Base-by-base conservation (phyloP, 2,113 vertebrate genomes). In the Spermophilus dauricus region DNA sequence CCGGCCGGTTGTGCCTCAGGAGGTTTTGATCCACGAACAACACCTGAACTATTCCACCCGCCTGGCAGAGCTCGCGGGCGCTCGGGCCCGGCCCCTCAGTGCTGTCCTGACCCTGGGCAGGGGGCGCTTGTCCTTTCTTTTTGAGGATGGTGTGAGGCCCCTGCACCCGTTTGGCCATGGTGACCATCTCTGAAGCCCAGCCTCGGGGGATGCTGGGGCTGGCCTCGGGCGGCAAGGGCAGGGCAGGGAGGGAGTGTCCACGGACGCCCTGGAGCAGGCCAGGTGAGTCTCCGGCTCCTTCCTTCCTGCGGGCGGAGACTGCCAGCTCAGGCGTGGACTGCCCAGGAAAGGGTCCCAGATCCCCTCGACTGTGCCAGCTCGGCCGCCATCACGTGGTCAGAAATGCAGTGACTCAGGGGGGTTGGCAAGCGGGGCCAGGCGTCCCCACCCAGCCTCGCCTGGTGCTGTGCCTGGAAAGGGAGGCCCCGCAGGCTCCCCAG, bases 11-110 rank as follows among this genome's bases (percentile, higher is more conserved):
- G 7, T 32, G 37, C 14, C 37, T 48, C 18, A 53, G 11, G n/a
- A 8, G 70, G 80, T 75, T 39, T 89, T 67, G 10, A 12, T 28
- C 4, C 73, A 4, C 63, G 89, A 91, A 58, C 58, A 45, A 53
- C 63, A 24, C 56, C 37, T 82, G 9, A 91, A 65, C 3, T 69
- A 82, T 77, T 51, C 77, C 96, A 53, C 65, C 93, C 86, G 8
- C 76, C 76, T 1, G 0, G 63, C 80, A 13, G 30, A 77, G 30
- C 20, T 0, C 22, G 34, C 1, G 4, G 45, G 90, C 90, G 39
- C 78, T 53, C 56, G n/a, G 37, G 72, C 72, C 45, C 1, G 7
- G 16, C 39, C 73, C 82, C 70, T 65, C 8, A 13, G 87, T 24
- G 84, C 16, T 48, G 28, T 78, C 80, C 69, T 58, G 78, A 88